Evolutionary conservation across 2,888 invertebrate species (phyloP), one percentile per base, ranked within the genome.

Genomic region (Germaria angustata): DNA sequence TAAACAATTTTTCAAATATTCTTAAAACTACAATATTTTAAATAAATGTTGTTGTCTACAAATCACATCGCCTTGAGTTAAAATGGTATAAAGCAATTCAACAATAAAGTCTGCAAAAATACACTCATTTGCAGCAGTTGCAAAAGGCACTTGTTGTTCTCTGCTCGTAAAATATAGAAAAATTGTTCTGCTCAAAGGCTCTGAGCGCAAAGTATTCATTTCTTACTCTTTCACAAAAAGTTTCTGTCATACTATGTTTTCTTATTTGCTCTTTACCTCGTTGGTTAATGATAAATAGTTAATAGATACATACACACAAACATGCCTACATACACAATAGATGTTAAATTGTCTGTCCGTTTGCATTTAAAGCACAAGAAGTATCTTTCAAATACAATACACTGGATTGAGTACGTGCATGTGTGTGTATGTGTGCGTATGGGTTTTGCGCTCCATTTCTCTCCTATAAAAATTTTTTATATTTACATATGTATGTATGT

Each of bases 141-240:
- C 63, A n/a, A n/a, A 44, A 22, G 22, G 22, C 79, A 80, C 72
- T 66, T 80, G 79, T 66, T 73, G 51, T 53, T 44, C 72, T 66
- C 59, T 61, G 66, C 39, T 1, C 13, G n/a, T 0, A 46, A 57
- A 69, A 41, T 22, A 28, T 17, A 24, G 4, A 13, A 20, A 55
- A 32, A 63, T 9, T 22, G 13, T 22, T n/a, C n/a, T n/a, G n/a
- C n/a, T n/a, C n/a, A n/a, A n/a, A 7, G 17, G 5, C 63, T 24
- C 65, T 55, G 73, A 55, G 44, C 5, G 53, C 13, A 44, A 24
- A 44, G 24, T 65, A 65, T 46, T 15, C 24, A 46, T 75, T 49
- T 57, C 20, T 36, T 57, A n/a, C 44, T 76, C 66, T 76, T 51
- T 9, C 11, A 20, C 8, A 24, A 39, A 36, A 34, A 32, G 22